Conservation (phyloP, 2,113 vertebrate genomes). For the Blennius ocellaris region DNA sequence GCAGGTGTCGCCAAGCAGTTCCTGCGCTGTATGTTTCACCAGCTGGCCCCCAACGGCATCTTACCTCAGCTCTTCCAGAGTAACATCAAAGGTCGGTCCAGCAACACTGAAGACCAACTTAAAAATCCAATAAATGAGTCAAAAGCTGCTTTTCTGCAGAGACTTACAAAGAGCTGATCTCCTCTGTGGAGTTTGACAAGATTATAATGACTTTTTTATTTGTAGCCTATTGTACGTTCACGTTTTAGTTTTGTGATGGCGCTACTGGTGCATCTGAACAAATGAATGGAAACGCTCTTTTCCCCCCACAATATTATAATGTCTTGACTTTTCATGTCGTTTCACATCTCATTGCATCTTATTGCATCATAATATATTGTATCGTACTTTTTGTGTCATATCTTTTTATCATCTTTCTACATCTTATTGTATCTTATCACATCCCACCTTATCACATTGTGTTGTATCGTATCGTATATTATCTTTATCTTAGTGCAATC, state of each 20-base stretch:
- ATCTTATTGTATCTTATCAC: too few species aligned
- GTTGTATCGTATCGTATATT: too few species aligned
- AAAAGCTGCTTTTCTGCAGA: conserved; percentile 4
- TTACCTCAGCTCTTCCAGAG: conserved; percentile 98
- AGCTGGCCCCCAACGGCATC: conserved; percentile 97
- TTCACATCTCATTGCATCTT: background rate
- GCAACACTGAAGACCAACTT: background rate
- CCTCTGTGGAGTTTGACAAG: background rate
- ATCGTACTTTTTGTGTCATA: too few species aligned
- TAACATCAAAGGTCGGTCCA: conserved; percentile 93
- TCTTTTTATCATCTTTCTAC: too few species aligned
- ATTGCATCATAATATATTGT: too few species aligned
- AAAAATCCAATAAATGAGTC: background rate
- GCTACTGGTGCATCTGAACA: too few species aligned
- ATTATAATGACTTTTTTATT: background rate
- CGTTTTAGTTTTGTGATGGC: background rate
- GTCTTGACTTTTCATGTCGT: background rate
- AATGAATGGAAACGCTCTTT: too few species aligned
- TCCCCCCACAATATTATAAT: too few species aligned
- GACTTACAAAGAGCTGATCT: background rate
- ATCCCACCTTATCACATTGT: too few species aligned
- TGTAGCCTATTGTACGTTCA: background rate
- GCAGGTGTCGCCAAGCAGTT: conserved; percentile 99
- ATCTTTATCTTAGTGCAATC: too few species aligned
- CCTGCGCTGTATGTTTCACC: conserved; percentile 96